A percentile compares a stretch with the other conserved stretches of the same genome.
Conservation (phyloP, 2,797 vertebrate species). For the Myotis myotis region DNA sequence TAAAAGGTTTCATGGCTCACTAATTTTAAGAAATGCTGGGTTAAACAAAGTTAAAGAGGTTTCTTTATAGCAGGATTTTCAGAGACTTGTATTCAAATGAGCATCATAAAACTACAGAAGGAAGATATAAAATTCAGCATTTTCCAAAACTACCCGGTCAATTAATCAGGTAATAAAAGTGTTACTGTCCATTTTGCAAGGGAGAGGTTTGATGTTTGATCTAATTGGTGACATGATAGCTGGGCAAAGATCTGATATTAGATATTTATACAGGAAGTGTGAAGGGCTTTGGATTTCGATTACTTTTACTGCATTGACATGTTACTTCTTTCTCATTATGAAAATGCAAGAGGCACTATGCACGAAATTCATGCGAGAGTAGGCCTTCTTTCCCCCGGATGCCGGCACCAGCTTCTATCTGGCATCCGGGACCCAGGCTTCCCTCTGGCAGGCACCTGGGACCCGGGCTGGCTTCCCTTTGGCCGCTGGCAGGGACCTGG, state of each 20-base stretch:
- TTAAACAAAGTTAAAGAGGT: slow-evolving; percentile 38
- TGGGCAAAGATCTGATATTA: neutral
- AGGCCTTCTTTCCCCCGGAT: no score
- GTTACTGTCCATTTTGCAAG: slow-evolving; percentile 29
- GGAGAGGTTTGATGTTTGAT: neutral
- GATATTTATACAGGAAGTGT: neutral
- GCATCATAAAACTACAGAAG: slow-evolving; percentile 44
- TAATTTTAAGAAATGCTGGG: slow-evolving; percentile 12
- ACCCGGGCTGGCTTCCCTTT: no score
- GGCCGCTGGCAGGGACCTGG: no score
- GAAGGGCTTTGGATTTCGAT: neutral
- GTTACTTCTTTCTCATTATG: neutral
- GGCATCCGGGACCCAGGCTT: no score
- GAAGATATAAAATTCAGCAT: slow-evolving; percentile 12
- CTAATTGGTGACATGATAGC: neutral
- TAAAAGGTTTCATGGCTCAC: neutral
- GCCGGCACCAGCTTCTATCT: no score
- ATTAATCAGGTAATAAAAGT: neutral
- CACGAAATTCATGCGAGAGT: no score
- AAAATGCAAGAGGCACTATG: neutral
- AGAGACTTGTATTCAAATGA: slow-evolving; percentile 39
- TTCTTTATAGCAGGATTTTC: slow-evolving; percentile 31
- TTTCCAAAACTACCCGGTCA: slow-evolving; percentile 34
- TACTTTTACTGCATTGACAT: neutral
- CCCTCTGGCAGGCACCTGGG: no score